A percentile compares a stretch with the other conserved stretches of the same genome.
These are phyloP conservation scores for Gryllus longicercus DNA, from an alignment of 2,888 invertebrate species.

Conservation along the genomic window DNA sequence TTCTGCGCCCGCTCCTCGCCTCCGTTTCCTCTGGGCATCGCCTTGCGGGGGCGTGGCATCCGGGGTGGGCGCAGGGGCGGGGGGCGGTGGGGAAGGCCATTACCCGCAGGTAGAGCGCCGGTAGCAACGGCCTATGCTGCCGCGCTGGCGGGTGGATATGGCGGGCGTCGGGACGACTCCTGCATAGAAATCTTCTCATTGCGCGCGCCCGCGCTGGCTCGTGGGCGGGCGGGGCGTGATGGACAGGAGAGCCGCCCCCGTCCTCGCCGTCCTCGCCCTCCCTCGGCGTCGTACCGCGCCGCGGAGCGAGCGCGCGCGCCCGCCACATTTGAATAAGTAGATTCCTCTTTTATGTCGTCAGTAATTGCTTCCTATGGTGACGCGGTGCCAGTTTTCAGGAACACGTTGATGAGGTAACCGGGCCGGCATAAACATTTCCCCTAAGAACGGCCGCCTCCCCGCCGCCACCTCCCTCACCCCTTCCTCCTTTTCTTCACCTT, in stretches of 20 bases:
- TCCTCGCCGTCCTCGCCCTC: slow-evolving; percentile 1
- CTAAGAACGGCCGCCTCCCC: neutral
- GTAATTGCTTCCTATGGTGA: slow-evolving; percentile 36
- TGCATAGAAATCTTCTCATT: slow-evolving; percentile 36
- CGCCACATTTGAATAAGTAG: slow-evolving; percentile 35
- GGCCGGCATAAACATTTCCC: slow-evolving; percentile 28
- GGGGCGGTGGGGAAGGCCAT: neutral
- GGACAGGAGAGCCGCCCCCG: slow-evolving; percentile 25
- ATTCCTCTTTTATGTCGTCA: slow-evolving; percentile 34
- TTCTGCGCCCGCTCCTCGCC: neutral
- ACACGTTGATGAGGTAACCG: slow-evolving; percentile 33
- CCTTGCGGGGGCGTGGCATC: neutral
- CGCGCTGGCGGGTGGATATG: neutral
- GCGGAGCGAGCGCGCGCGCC: slow-evolving; percentile 29
- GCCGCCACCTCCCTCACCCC: neutral
- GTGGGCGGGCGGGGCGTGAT: slow-evolving; percentile 24
- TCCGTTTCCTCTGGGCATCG: neutral
- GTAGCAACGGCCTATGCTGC: neutral
- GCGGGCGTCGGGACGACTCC: slow-evolving; percentile 31
- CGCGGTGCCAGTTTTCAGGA: slow-evolving; percentile 31
- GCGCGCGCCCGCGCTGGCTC: slow-evolving; percentile 24
- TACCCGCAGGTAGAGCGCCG: slow-evolving; percentile 12
- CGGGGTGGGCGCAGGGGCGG: neutral
- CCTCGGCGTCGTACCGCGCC: slow-evolving; percentile 26
- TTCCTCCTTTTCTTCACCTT: neutral